phyloP scores from a whole-genome alignment of 2,888 invertebrate species.

The Eristalis pertinax region DNA sequence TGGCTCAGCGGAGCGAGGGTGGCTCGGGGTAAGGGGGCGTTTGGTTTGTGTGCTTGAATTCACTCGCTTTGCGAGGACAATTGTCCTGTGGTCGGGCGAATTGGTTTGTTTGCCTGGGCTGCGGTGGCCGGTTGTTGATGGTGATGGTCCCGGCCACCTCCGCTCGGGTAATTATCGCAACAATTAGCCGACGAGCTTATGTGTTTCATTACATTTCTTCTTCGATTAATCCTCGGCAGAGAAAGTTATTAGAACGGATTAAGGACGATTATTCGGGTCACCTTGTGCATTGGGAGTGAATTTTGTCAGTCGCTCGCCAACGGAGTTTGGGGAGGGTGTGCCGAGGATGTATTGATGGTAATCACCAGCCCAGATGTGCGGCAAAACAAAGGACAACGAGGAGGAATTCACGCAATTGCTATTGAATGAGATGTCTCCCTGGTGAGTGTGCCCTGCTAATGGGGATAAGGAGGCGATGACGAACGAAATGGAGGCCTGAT shows the following conservation, averaged over 20 bases:
- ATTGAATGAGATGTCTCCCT: neutral
- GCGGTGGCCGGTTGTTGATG: neutral
- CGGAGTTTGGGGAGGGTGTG: neutral
- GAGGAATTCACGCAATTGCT: neutral
- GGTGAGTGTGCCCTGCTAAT: neutral
- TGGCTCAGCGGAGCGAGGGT: neutral
- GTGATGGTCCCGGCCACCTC: neutral
- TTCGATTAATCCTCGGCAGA: slow-evolving; percentile 24
- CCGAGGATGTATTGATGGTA: neutral
- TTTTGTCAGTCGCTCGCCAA: neutral
- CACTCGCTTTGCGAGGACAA: neutral
- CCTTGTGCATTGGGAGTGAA: slow-evolving; percentile 1
- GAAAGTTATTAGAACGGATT: slow-evolving; percentile 17
- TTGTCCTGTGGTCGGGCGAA: slow-evolving; percentile 18
- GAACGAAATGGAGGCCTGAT: too few relatives aligned
- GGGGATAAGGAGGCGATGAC: neutral
- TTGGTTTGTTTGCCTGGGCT: slow-evolving; percentile 13
- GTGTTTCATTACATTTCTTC: slow-evolving; percentile 19
- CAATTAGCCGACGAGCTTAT: slow-evolving; percentile 26
- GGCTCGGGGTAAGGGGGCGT: too few relatives aligned
- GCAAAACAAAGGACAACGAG: neutral
- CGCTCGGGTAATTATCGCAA: slow-evolving; percentile 14
- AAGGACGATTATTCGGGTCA: neutral
- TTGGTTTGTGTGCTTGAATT: neutral
- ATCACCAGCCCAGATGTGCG: neutral